Conservation (phyloP, 37 sponge, comb jelly and placozoan genomes). For the Haliclona indistincta region DNA sequence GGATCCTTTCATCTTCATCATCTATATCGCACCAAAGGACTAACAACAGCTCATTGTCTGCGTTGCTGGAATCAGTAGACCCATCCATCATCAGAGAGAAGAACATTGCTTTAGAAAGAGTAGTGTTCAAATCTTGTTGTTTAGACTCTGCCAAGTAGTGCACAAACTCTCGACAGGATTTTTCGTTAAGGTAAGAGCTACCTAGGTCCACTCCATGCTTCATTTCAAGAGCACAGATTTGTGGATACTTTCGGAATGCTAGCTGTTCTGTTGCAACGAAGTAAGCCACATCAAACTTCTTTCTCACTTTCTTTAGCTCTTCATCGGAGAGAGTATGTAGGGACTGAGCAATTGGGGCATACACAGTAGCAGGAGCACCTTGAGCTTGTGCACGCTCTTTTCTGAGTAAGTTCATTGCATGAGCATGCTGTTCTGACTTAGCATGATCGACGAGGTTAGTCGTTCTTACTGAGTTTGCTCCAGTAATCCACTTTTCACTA, state of each 20-base stretch:
- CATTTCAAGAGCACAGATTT: conserved; percentile 21
- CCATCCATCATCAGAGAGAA: conserved; percentile 63
- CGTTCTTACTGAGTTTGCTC: conserved; percentile 62
- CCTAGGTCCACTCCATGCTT: conserved; percentile 46
- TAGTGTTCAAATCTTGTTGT: conserved; percentile 1
- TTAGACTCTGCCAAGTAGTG: conserved; percentile 42
- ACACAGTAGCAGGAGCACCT: conserved; percentile 14
- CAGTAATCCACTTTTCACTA: conserved; percentile 55
- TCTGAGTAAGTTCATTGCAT: conserved; percentile 48
- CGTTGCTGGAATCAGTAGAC: conserved; percentile 43
- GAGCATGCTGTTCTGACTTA: conserved; percentile 44
- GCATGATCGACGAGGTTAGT: conserved; percentile 68
- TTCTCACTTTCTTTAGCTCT: conserved; percentile 12
- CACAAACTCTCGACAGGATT: conserved; percentile 19
- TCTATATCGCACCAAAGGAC: conserved; percentile 50
- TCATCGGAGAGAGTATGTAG: conserved; percentile 34
- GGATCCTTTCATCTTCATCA: conserved; percentile 45
- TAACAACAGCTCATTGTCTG: conserved; percentile 60
- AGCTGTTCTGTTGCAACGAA: conserved; percentile 29
- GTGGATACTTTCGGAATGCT: conserved; percentile 17
- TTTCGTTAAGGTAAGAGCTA: conserved; percentile 16
- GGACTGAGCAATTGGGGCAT: conserved; percentile 58
- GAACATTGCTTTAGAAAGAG: conserved; percentile 35
- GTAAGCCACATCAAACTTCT: conserved; percentile 28
- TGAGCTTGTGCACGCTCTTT: conserved; percentile 27